Conservation (phyloP, 2,888 invertebrate species). For the Helicoverpa assulta region DNA sequence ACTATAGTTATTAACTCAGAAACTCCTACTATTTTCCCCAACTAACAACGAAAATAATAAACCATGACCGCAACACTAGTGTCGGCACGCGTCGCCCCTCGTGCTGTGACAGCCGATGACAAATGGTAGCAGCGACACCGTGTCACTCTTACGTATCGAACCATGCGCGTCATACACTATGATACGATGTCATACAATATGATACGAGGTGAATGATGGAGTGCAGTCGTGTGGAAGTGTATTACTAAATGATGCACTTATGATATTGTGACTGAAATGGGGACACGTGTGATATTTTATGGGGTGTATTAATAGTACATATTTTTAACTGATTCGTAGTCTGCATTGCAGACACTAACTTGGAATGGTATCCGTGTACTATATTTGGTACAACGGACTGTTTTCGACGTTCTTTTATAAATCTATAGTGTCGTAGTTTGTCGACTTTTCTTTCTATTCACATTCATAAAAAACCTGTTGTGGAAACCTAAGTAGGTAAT, state of each 20-base stretch:
- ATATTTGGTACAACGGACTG: too few relatives aligned
- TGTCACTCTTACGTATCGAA: constrained; percentile 31
- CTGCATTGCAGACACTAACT: too few relatives aligned
- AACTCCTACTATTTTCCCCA: too few relatives aligned
- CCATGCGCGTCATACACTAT: constrained; percentile 7
- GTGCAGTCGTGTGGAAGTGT: neutral
- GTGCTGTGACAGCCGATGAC: constrained; percentile 80
- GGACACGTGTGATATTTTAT: neutral
- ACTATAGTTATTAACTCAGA: too few relatives aligned
- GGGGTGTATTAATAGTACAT: too few relatives aligned
- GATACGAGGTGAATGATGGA: constrained; percentile 18
- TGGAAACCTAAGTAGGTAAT: too few relatives aligned
- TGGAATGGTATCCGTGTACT: too few relatives aligned
- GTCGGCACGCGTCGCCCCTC: constrained; percentile 61
- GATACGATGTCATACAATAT: constrained; percentile 14
- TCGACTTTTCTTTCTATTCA: too few relatives aligned
- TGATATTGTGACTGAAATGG: neutral
- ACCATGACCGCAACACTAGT: constrained; percentile 9
- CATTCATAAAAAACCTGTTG: too few relatives aligned
- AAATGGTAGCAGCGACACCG: constrained; percentile 71
- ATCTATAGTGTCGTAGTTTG: too few relatives aligned
- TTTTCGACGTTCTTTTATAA: too few relatives aligned
- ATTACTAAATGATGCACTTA: neutral
- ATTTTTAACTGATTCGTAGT: too few relatives aligned
- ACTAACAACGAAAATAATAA: constrained; percentile 36